phyloP scores from a whole-genome alignment of 30 jellyfish, hydroid and myxozoan species.

The Turritopsis dohrnii region DNA sequence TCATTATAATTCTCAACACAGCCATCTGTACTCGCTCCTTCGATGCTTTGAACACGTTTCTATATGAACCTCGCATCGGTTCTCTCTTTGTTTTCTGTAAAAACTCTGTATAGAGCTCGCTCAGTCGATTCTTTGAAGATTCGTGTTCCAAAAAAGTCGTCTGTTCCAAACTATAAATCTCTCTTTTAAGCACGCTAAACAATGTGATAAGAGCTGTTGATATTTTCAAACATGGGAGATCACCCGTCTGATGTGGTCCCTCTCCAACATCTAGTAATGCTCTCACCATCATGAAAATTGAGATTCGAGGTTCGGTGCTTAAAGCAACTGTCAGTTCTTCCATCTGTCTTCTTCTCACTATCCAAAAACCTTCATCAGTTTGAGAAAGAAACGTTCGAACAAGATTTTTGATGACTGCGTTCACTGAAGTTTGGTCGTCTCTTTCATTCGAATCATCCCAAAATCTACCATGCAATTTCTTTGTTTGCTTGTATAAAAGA shows the following conservation, averaged over 20 bases:
- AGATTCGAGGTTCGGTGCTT: constrained; percentile 5
- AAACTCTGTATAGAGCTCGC: not conserved
- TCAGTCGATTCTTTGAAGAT: not conserved
- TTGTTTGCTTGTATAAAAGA: not conserved
- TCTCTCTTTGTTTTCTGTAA: not conserved
- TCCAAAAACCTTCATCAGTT: not conserved
- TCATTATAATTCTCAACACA: not conserved
- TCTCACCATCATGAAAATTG: not conserved
- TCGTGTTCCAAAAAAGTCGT: not conserved
- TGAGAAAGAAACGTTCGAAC: not conserved
- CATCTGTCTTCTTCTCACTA: not conserved
- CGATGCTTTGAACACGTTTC: not conserved
- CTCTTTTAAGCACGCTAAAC: not conserved
- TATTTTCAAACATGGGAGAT: not conserved
- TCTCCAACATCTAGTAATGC: not conserved
- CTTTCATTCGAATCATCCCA: not conserved
- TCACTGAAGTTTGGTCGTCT: not conserved
- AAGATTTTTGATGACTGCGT: not conserved
- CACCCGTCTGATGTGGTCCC: constrained; percentile 6
- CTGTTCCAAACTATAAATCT: not conserved
- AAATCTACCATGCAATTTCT: not conserved
- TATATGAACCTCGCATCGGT: not conserved
- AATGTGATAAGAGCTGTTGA: not conserved
- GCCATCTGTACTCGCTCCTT: not conserved
- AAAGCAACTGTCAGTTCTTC: not conserved